A percentile compares a stretch with the other conserved stretches of the same genome.
Conservation (phyloP, 2,113 vertebrate genomes). For the Sinosuthora webbiana region DNA sequence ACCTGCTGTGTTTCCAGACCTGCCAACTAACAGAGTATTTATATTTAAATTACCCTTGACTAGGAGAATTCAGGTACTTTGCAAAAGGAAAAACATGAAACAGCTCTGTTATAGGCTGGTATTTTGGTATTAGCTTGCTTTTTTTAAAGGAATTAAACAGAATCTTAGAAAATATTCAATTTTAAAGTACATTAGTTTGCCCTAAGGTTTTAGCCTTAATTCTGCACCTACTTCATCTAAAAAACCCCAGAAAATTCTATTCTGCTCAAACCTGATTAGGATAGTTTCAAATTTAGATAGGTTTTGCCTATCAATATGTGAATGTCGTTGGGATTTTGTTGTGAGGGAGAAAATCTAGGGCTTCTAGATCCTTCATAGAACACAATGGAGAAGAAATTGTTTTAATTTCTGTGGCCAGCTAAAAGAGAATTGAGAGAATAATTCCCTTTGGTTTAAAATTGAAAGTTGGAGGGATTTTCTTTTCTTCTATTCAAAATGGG, state of each 20-base stretch:
- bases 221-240: background rate
- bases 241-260: background rate
- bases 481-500: background rate
- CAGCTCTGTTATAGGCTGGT: background rate
- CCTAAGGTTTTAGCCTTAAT: background rate
- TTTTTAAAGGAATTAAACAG: background rate
- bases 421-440: background rate
- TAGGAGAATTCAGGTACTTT: background rate
- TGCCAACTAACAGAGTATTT: background rate
- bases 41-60: background rate
- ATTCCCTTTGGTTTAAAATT: background rate
- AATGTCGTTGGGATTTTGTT: background rate
- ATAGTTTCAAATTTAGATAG: background rate
- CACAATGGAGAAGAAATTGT: fast-evolving
- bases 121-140: background rate
- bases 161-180: background rate
- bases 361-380: background rate
- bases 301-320: background rate
- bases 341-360: background rate
- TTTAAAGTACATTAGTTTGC: background rate
- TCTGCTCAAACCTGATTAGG: background rate
- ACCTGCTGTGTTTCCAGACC: background rate
- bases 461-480: background rate
- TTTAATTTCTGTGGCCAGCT: background rate
- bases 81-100: background rate